Base-by-base conservation (phyloP, 1,140 invertebrate species). In the Neuroterus valhalla region DNA sequence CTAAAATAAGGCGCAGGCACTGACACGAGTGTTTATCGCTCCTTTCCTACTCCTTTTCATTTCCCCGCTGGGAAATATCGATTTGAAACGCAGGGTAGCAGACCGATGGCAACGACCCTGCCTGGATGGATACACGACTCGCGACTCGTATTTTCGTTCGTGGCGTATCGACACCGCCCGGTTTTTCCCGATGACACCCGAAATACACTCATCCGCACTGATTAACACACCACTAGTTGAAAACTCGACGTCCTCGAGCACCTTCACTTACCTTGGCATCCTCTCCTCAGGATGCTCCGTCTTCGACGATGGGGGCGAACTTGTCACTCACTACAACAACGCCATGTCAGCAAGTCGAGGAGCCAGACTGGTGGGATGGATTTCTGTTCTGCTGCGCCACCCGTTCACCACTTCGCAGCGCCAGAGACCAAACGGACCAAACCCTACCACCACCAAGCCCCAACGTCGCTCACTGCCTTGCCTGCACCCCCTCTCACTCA, bases 341-440 rank as follows among this genome's bases (percentile, higher is more conserved):
- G 88, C 88, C 88, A 89, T 89, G 88, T 89, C 87, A 89, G 87
- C 87, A 86, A 87, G 85, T 87, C 84, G 79, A 83, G 81, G 76
- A 81, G 78, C 75, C 72, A 75, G 74, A 73, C 70, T 68, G 66
- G 71, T 66, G 66, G 72, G 23, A 72, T 26, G 72, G 23, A 72
- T 26, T 72, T 78, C 31, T 38, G 31, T 73, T 72, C 79, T 82
- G 82, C 80, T 81, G 84, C 88, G 88, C 88, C 88, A 87, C 74
- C 73, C 81, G 72, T 84, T 86, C 85, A 85, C 84, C 80, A 82
- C 81, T 82, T 83, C 72, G 46, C 14, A 70, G 44, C 85, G 85
- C 85, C 84, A 84, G 85, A 83, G 83, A 85, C 85, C 81, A 84
- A 84, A 79, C 81, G 71, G 82, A 85, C 79, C 81, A 72, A 66